Base-by-base conservation (phyloP, 2,113 vertebrate species). In the Oreochromis aureus region DNA sequence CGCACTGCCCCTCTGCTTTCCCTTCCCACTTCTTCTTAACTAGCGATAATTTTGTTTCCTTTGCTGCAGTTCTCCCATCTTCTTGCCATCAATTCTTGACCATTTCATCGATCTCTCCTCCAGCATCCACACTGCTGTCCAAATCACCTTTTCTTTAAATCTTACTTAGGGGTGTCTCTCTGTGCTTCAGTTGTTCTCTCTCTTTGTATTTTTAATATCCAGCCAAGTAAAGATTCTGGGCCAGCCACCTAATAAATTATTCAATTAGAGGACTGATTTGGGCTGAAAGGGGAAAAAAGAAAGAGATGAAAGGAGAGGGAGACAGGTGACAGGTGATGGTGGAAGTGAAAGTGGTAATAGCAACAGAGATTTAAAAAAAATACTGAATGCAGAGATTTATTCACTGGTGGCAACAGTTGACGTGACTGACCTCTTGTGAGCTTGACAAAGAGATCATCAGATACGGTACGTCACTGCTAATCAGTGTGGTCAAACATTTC, bases 221-320 rank as follows among this genome's bases (percentile, higher is more conserved):
- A 61, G 69, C 81, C 55, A 69, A 85, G 86, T 93, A 66, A 92
- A 82, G 84, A 89, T 86, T 90, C 87, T 90, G 82, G 3, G 86
- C 71, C 80, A 84, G 76, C 73, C 81, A 59, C 41, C 85, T 85
- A 89, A 88, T 94, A 90, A 88, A 92, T 91, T 88, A 90, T 91
- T 93, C 81, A 93, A 88, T 89, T 89, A 88, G 71, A 88, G 53
- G 82, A 41, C 36, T 27, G 44, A 56, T 89, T 90, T 55, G 32
- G 36, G 13, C 41, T 56, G 69, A 58, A 6, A 30, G 83, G 7
- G 7, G n/a, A 10, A 46, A 76, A 39, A 24, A 34, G 6, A 2
- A 58, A 5, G 11, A 69, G 1, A 15, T 10, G 24, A 51, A 46
- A 6, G 7, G 48, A 32, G 59, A 15, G 46, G 18, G 10, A 44